Evolutionary conservation across 2,797 vertebrate species (phyloP).

Genomic region (Enteromius treurensis): DNA sequence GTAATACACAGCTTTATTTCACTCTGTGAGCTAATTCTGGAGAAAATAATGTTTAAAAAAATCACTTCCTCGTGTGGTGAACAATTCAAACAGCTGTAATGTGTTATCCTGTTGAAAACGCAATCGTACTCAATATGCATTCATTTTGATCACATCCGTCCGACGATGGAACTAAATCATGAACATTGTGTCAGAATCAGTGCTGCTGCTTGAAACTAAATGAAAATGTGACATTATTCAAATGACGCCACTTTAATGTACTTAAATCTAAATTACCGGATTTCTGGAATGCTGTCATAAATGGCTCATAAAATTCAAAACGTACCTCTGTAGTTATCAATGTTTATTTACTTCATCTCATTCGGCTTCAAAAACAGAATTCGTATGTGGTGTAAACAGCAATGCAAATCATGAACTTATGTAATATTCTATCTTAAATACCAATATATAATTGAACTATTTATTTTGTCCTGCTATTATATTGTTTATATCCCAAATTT

Average conservation of each 20-base stretch:
- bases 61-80: constrained; percentile 21
- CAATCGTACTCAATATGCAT: constrained; percentile 25
- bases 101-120: constrained; percentile 35
- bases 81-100: constrained; percentile 17
- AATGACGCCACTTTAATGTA: constrained; percentile 32
- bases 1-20: constrained; percentile 52
- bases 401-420: neutral
- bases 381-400: neutral
- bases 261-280: constrained; percentile 31
- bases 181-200: neutral
- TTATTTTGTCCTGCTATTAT: neutral
- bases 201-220: constrained; percentile 3
- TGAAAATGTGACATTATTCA: constrained; percentile 28
- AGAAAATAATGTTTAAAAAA: constrained; percentile 15
- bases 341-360: constrained; percentile 14
- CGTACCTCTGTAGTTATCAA: neutral
- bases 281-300: constrained; percentile 14
- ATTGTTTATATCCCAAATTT: neutral
- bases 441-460: neutral
- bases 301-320: constrained; percentile 12
- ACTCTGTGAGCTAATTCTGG: constrained; percentile 39
- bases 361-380: neutral
- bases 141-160: constrained; percentile 8
- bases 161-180: constrained; percentile 22
- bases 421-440: constrained; percentile 1